phyloP scores from a whole-genome alignment of 2,888 invertebrate genomes.

The Diogma glabrata region DNA sequence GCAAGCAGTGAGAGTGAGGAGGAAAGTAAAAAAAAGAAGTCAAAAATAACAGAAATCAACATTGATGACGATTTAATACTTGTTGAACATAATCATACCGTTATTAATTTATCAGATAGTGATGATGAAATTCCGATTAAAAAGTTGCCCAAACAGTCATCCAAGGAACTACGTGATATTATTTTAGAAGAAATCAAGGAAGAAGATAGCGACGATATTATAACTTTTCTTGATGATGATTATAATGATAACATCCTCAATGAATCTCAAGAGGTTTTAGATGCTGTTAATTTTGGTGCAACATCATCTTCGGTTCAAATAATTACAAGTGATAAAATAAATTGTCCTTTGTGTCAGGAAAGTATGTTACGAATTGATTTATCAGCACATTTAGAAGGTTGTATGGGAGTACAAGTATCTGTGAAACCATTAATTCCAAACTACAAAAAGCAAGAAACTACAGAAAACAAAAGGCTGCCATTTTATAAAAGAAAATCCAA shows the following conservation, averaged over 20 bases:
- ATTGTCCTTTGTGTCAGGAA: conserved; percentile 32
- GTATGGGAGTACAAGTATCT: conserved; percentile 27
- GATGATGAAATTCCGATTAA: background rate
- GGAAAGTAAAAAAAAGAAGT: no score
- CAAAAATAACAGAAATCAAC: conserved; percentile 10
- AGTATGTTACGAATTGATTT: conserved; percentile 28
- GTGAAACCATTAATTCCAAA: no score
- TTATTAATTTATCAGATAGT: conserved; percentile 21
- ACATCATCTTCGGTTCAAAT: conserved; percentile 28
- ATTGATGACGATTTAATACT: conserved; percentile 20
- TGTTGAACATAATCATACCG: conserved; percentile 11
- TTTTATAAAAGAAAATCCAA: conserved; percentile 9
- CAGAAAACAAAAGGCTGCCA: background rate
- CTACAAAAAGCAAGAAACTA: no score
- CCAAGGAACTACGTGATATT: conserved; percentile 24
- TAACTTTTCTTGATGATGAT: conserved; percentile 31
- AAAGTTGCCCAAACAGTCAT: conserved; percentile 16
- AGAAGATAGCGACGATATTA: conserved; percentile 24
- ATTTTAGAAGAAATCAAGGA: conserved; percentile 33
- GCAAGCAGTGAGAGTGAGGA: no score
- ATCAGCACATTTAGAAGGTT: conserved; percentile 32
- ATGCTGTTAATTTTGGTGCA: conserved; percentile 32
- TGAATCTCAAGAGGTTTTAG: conserved; percentile 26
- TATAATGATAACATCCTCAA: conserved; percentile 20
- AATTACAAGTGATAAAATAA: conserved; percentile 29